Evolutionary conservation across 2,888 invertebrate species (phyloP).

Genomic region (Trilocha varians): DNA sequence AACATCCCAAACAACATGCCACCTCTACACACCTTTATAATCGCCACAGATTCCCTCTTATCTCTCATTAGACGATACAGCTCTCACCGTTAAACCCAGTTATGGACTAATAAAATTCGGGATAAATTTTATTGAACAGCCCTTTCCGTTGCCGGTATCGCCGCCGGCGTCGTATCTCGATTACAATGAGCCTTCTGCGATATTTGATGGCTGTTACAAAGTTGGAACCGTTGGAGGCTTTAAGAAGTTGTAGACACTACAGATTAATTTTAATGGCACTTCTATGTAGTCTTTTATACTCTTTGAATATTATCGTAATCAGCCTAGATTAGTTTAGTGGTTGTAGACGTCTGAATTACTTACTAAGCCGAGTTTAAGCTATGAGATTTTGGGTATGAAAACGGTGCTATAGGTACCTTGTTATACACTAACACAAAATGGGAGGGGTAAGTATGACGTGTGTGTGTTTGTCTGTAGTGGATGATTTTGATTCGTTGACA

Average conservation of each 20-base stretch:
- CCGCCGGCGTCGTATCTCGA: slow-evolving; percentile 7
- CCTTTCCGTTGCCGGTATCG: slow-evolving; percentile 12
- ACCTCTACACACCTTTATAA: neutral
- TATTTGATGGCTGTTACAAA: slow-evolving; percentile 14
- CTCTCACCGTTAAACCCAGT: slow-evolving; percentile 29
- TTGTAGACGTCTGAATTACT: too few relatives aligned
- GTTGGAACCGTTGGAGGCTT: slow-evolving; percentile 4
- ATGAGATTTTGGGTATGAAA: too few relatives aligned
- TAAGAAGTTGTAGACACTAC: neutral
- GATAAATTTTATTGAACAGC: slow-evolving; percentile 34
- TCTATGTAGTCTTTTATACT: too few relatives aligned
- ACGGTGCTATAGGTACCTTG: too few relatives aligned
- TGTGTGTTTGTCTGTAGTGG: too few relatives aligned
- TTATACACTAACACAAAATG: too few relatives aligned
- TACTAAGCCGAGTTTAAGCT: too few relatives aligned
- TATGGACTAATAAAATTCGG: slow-evolving; percentile 36
- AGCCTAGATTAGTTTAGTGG: too few relatives aligned
- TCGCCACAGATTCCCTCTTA: slow-evolving; percentile 17
- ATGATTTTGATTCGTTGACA: too few relatives aligned
- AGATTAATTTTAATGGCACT: neutral
- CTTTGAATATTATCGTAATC: too few relatives aligned
- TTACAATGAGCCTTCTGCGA: slow-evolving; percentile 20
- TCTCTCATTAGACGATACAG: slow-evolving; percentile 46
- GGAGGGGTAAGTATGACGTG: too few relatives aligned
- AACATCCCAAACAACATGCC: neutral